Percentiles rank a stretch among this genome's conserved stretches.
Conservation (phyloP, 1,140 invertebrate species). For the Drosophila setifemur region DNA sequence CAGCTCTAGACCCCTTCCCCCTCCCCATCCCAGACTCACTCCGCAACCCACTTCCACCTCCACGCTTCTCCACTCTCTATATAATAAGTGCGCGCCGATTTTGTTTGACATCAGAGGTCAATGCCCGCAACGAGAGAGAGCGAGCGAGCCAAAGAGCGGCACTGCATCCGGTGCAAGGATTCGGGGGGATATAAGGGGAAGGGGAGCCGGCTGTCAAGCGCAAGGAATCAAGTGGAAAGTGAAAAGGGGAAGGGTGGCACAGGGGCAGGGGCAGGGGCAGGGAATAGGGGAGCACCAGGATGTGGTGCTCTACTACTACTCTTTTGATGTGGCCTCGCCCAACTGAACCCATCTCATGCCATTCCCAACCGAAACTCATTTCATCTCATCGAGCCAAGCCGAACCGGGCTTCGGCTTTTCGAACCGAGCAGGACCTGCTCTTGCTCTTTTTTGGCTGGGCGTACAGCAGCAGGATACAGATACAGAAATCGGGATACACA, state of each 20-base stretch:
- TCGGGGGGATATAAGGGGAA: too few species aligned
- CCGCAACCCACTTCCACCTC: background rate
- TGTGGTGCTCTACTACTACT: conserved; percentile 47
- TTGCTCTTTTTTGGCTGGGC: conserved; percentile 68
- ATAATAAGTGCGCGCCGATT: conserved; percentile 75
- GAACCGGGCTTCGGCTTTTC: conserved; percentile 10
- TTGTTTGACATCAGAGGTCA: conserved; percentile 80
- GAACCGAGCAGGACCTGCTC: conserved; percentile 39
- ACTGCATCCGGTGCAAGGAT: conserved; percentile 23
- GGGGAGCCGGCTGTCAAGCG: conserved; percentile 62
- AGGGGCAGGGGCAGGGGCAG: too few species aligned
- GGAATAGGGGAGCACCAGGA: too few species aligned
- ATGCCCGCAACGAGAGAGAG: conserved; percentile 52
- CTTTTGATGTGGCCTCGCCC: conserved; percentile 72
- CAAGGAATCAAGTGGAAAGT: conserved; percentile 80
- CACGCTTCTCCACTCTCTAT: conserved; percentile 9
- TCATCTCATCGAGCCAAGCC: conserved; percentile 3
- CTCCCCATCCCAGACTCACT: background rate
- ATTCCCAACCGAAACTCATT: background rate
- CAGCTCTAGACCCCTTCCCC: background rate
- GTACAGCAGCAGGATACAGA: conserved; percentile 56
- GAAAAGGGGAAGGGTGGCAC: conserved; percentile 53
- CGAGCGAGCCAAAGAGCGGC: conserved; percentile 11
- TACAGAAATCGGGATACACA: conserved; percentile 25
- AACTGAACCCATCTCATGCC: background rate